A percentile compares a stretch with the other conserved stretches of the same genome.
Conservation (phyloP, 2,797 vertebrate species). For the Cephalopachus bancanus region DNA sequence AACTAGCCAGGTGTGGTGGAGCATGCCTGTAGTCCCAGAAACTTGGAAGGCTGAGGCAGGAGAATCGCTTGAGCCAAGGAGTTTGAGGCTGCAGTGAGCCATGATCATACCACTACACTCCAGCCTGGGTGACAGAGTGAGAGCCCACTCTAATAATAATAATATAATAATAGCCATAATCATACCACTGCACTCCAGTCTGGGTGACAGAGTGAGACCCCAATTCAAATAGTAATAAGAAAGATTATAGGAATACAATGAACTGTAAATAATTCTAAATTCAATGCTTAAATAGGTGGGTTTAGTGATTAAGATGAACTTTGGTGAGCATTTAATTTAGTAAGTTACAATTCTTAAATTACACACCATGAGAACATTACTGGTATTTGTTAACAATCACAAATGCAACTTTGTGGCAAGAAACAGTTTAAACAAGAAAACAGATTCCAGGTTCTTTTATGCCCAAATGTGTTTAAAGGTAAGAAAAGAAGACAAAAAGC, state of each 20-base stretch:
- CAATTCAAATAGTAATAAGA: no score
- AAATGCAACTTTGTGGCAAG: conserved; percentile 35
- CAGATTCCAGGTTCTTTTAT: neutral
- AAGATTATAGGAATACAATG: neutral
- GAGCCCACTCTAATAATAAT: no score
- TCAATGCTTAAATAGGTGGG: neutral
- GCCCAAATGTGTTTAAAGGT: conserved; percentile 11
- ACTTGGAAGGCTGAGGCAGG: no score
- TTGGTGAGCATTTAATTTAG: conserved; percentile 19
- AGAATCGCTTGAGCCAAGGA: no score
- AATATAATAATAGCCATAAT: no score
- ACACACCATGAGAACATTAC: neutral
- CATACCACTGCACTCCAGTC: no score
- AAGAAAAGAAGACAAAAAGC: neutral
- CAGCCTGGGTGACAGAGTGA: no score
- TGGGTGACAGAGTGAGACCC: no score
- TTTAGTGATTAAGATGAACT: neutral
- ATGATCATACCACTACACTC: no score
- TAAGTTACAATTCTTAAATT: conserved; percentile 38
- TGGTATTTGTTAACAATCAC: neutral
- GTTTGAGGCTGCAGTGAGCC: no score
- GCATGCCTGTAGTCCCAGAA: no score
- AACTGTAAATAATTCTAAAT: conserved; percentile 54
- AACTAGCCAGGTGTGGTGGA: no score
- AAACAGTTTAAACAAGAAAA: conserved; percentile 46